These are phyloP conservation scores for Hydra vulgaris DNA, from an alignment of 30 jellyfish, hydroid and myxozoan genomes.

Conservation along the genomic window DNA sequence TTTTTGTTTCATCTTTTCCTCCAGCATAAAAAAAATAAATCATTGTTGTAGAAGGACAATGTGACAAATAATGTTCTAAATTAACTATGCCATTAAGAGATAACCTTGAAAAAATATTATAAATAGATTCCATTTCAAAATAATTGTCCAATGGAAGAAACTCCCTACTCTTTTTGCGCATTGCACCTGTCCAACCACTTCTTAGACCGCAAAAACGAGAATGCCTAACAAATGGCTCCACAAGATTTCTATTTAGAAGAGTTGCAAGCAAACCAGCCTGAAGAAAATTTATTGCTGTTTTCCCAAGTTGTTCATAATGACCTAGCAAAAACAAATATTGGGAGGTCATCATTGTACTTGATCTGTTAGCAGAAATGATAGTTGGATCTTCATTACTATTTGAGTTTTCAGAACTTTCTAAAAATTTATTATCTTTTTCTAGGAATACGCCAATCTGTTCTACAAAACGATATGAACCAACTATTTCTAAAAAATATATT, in stretches of 20 bases:
- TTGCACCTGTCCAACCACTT: conserved; percentile 84
- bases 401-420: neutral
- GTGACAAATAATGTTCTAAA: conserved; percentile 24
- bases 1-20: neutral
- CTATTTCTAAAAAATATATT: neutral
- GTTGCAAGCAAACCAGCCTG: conserved; percentile 75
- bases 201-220: conserved; percentile 84
- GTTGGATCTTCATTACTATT: neutral
- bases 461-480: neutral
- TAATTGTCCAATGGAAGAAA: conserved; percentile 67
- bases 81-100: conserved; percentile 41
- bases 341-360: neutral
- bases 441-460: neutral
- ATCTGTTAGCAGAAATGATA: neutral
- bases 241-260: conserved; percentile 42
- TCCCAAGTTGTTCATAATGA: conserved; percentile 97
- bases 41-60: conserved; percentile 36
- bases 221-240: conserved; percentile 66
- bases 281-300: conserved; percentile 61
- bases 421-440: neutral
- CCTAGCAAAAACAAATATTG: conserved; percentile 62
- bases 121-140: conserved; percentile 41
- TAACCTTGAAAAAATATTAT: conserved; percentile 17
- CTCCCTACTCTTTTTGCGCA: conserved; percentile 58
- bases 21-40: conserved; percentile 63